These are phyloP conservation scores for Monopterus albus DNA, from an alignment of 2,113 vertebrate species.

Conservation along the genomic window DNA sequence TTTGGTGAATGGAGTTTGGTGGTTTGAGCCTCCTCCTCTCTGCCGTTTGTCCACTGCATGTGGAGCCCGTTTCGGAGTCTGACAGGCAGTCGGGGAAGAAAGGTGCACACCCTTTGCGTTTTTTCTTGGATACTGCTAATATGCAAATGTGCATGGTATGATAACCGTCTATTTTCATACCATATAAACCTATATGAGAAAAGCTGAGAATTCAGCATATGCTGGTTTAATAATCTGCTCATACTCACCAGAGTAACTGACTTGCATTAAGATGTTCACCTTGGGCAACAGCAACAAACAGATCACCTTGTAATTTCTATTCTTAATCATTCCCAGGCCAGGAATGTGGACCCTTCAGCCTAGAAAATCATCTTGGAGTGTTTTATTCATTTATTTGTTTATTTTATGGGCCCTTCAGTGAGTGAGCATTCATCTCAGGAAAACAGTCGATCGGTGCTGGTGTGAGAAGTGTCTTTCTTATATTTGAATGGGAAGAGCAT, in stretches of 20 bases:
- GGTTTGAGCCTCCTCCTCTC: too few species aligned
- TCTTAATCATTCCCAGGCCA: constrained; percentile 64
- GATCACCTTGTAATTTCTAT: constrained; percentile 57
- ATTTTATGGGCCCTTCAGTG: constrained; percentile 31
- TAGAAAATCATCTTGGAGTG: constrained; percentile 25
- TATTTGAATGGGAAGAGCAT: constrained; percentile 29
- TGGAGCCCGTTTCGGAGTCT: too few species aligned
- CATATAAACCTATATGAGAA: too few species aligned
- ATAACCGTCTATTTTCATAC: too few species aligned
- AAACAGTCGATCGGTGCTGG: not conserved
- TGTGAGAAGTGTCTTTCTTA: not conserved
- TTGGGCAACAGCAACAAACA: constrained; percentile 43
- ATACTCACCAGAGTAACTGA: not conserved
- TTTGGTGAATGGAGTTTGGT: too few species aligned
- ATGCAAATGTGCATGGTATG: too few species aligned
- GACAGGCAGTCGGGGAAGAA: too few species aligned
- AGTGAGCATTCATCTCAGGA: not conserved
- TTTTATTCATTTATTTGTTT: too few species aligned
- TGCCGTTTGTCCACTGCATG: too few species aligned
- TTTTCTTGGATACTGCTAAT: too few species aligned
- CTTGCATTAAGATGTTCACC: constrained; percentile 34
- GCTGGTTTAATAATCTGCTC: not conserved
- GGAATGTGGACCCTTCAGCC: constrained; percentile 56
- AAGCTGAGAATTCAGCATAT: not conserved
- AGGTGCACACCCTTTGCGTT: too few species aligned